Evolutionary conservation across 2,888 invertebrate genomes (phyloP), one percentile per base, ranked within the genome.

Genomic region (Elysia crispata): DNA sequence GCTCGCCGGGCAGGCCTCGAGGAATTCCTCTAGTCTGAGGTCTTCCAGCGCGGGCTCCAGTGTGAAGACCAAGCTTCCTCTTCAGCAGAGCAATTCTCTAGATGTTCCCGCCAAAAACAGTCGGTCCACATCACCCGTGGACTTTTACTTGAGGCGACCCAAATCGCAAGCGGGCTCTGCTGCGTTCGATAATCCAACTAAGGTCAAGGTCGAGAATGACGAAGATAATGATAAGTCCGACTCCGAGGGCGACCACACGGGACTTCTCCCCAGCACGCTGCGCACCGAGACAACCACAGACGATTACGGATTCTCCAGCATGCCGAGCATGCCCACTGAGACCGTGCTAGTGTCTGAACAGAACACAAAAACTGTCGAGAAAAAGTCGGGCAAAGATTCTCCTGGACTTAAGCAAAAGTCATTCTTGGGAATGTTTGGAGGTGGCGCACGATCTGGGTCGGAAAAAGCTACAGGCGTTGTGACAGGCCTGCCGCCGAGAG

Each of bases 221-320:
- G 79, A 77, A 13, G 67, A 70, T 11, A 72, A 78, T 23, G 72
- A 78, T 28, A 73, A 54, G 31, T 73, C 64, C 41, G 41, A 73
- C 11, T 62, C 41, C 41, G 23, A 18, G 57, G 18, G 66, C 62
- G 28, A 79, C 28, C 28, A 31, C 33, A 30, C 72, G 50, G 28
- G 64, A 73, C 64, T 64, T 1, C 54, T 41, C 41, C 41, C 41
- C 5, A 41, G 41, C 41, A 41, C 41, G 11, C 41, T 41, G 5
- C 41, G 41, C 41, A 41, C 41, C 41, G 41, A 41, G 41, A 77
- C 79, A 1, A 73, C 79, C 50, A 79, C 79, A 20, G 79, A 79
- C 49, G 79, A 66, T 49, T 28, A n/a, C 15, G 60, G 60, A 0
- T 79, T 74, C 31, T 79, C 79, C 54, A 79, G 79, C 33, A 54